A percentile compares a stretch with the other conserved stretches of the same genome.
phyloP scores from a whole-genome alignment of 2,797 vertebrate genomes.

The Perodicticus potto region DNA sequence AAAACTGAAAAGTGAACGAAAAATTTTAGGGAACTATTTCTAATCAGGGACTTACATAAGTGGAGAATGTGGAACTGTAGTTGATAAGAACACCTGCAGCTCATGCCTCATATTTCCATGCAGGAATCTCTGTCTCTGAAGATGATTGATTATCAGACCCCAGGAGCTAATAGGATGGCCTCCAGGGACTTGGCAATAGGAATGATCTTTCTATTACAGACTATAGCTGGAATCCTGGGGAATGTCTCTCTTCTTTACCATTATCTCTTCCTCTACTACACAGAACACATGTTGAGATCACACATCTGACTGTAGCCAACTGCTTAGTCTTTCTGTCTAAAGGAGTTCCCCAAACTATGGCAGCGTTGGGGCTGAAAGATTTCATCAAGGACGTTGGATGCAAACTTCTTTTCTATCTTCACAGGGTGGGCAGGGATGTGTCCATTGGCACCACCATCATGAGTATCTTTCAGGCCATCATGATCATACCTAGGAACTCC shows the following conservation, averaged over 20 bases:
- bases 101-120: background rate
- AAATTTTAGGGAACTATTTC: background rate
- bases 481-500: background rate
- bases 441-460: background rate
- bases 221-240: background rate
- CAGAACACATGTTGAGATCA: background rate
- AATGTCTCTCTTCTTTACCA: background rate
- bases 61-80: background rate
- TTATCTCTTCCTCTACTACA: background rate
- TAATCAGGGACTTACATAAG: background rate
- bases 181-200: background rate
- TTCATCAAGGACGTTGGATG: background rate
- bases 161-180: background rate
- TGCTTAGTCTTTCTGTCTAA: background rate
- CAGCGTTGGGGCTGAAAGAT: background rate
- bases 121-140: background rate
- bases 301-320: background rate
- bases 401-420: background rate
- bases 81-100: background rate
- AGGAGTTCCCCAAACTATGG: background rate
- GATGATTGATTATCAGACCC: too few relatives aligned
- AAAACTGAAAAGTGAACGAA: too few relatives aligned
- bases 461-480: slow-evolving; percentile 5
- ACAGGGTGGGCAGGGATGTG: background rate
- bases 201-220: background rate